Base-by-base conservation (phyloP, 2,797 vertebrate genomes). In the Coccyzus lansbergi region DNA sequence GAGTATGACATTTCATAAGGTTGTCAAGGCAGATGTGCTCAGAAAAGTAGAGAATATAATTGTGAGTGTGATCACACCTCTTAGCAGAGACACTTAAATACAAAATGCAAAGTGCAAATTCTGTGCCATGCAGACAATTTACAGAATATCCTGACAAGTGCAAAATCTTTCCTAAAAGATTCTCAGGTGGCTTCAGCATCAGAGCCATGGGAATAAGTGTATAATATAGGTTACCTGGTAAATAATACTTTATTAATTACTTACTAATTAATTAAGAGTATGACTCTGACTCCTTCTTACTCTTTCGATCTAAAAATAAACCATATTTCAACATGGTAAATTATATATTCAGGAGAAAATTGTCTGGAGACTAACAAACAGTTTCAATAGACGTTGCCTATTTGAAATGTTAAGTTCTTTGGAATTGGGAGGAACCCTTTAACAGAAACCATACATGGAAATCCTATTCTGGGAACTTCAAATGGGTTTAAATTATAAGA, bases 81-180 rank as follows among this genome's bases (percentile, higher is more conserved):
- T 97, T 86, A 92, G 83, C 67, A 77, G 70, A 91, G 56, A 52
- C 81, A 93, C 94, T 88, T 94, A 80, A 77, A 83, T 44, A 77
- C 56, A 65, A 95, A 93, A 92, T 22, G 55, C 42, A 49, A 40
- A 63, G 46, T 40, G 71, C 33, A 67, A 60, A 77, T 36, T 52
- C 34, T 92, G 65, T 29, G 34, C 44, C 34, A n/a, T 9, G n/a
- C 33, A 90, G 88, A 46, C 38, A 44, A 79, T 72, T 62, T 36
- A 72, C 42, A 79, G 81, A 70, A 72, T 19, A 36, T 10, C 22
- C 22, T 91, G 76, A 74, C 52, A 92, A 93, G 67, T 79, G 69
- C 63, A 86, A 94, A 91, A 56, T 44, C 49, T 79, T 90, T 74
- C 75, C 49, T 46, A 90, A 59, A 52, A 82, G 36, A 53, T 18